Evolutionary conservation across 2,113 vertebrate genomes (phyloP), one percentile per base, ranked within the genome.

Genomic region (Reinhardtius hippoglossoides): DNA sequence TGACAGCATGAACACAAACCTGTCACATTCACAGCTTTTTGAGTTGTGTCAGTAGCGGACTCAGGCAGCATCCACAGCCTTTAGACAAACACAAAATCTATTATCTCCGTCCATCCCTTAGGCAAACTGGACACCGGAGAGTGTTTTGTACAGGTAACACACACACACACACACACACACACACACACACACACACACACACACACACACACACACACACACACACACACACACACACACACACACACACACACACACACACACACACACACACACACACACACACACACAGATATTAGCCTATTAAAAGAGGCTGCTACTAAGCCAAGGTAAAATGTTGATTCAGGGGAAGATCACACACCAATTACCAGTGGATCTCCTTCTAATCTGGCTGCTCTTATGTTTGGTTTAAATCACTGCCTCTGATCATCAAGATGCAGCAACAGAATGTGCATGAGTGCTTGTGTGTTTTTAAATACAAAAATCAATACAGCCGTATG

Each of bases 261-360:
- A 60, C 40, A 83, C 9, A n/a, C 37, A 8, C 31, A 8, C 31
- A 8, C 27, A 27, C 27, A 27, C 27, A 27, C 27, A 71, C 5
- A 57, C 52, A 59, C 40, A 85, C 55, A 66, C 74, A 64, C 24
- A 14, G 14, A 64, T 81, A 87, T 63, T 64, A 56, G 60, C 48
- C 58, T 58, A 78, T 81, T 31, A 80, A n/a, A 77, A 59, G 35
- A 54, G 46, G 58, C 66, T 55, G 78, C 70, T 69, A 56, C 67
- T 76, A 79, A 87, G 73, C 70, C 56, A 60, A 18, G 78, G 63
- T 80, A 71, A 89, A 87, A 88, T 90, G 84, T 87, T 85, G 81
- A 90, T 85, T 89, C 69, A 87, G 56, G 59, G 27, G 59, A 73
- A 67, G 52, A 80, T 90, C 84, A 81, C 74, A 86, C 72, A 80